Base-by-base conservation (phyloP, 1,140 invertebrate species). In the Telenomus remus region DNA sequence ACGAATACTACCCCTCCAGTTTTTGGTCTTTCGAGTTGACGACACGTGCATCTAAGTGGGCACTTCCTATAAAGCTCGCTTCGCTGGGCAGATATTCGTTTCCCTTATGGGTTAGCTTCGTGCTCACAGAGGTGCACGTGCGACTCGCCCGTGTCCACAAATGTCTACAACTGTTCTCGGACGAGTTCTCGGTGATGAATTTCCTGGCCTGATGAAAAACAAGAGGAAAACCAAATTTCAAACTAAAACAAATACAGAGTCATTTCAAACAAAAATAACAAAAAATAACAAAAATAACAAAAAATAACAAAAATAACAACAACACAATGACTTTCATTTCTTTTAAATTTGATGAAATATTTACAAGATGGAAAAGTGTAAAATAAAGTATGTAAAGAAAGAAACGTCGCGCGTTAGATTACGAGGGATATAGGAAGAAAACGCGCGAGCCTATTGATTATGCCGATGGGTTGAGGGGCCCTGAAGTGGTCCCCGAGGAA, bases 61-160 rank as follows among this genome's bases (percentile, higher is more conserved):
- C 60, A 76, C 60, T 76, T 76, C 64, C 72, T 64, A 69, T 76
- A 76, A 76, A 69, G 72, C 59, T 69, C 59, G 65, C 72, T 69
- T 39, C 19, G 65, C 55, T 37, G 72, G 43, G 64, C 64, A 75
- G 72, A 75, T 75, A 75, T 63, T 68, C 72, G 72, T 64, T 68
- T 75, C 59, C 72, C 72, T 69, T 75, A 68, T 69, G 44, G 72
- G 56, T 57, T 68, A 68, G 46, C 56, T 68, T 59, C 59, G 16
- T 53, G 63, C 57, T 47, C 57, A 61, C 59, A 74, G 63, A 68
- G 68, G 68, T 39, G 64, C 64, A 68, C 72, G 64, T 69, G 72
- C 61, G 56, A 66, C 56, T 71, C 53, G 37, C 57, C 68, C 39
- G 49, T 39, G 57, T 35, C 53, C n/a, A 48, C 12, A 53, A 74